Conservation (phyloP, 2,113 vertebrate genomes). For the Bubo scandiacus region DNA sequence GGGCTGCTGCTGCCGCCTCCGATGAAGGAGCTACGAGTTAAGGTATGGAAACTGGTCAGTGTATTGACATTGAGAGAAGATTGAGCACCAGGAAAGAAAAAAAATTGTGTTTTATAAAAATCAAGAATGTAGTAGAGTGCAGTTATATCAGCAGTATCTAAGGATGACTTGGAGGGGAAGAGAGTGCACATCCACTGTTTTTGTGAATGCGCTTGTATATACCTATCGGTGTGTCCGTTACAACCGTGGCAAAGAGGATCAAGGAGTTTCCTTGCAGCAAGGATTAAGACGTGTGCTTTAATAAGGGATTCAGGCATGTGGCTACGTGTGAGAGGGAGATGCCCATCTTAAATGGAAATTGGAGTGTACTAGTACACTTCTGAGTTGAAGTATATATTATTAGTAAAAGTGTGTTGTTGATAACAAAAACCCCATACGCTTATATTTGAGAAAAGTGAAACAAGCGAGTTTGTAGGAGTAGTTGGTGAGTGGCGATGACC, state of each 20-base stretch:
- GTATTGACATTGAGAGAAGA: not conserved
- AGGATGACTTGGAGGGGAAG: not conserved
- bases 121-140: not conserved
- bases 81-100: not conserved
- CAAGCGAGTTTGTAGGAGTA: not conserved
- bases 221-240: not conserved
- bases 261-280: not conserved
- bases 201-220: not conserved
- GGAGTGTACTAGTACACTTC: not conserved
- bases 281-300: not conserved
- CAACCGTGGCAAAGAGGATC: not conserved
- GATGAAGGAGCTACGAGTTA: conserved; percentile 94
- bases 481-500: not conserved
- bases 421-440: not conserved
- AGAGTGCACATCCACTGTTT: too few relatives aligned
- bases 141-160: not conserved
- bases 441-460: not conserved
- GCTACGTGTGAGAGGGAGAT: not conserved
- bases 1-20: conserved; percentile 94
- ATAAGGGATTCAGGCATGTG: not conserved
- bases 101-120: not conserved
- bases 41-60: conserved; percentile 72
- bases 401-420: not conserved
- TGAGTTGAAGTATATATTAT: not conserved
- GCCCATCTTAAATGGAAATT: not conserved